Evolutionary conservation across 2,797 vertebrate genomes (phyloP), one percentile per base, ranked within the genome.

Genomic region (Crax fasciolata): DNA sequence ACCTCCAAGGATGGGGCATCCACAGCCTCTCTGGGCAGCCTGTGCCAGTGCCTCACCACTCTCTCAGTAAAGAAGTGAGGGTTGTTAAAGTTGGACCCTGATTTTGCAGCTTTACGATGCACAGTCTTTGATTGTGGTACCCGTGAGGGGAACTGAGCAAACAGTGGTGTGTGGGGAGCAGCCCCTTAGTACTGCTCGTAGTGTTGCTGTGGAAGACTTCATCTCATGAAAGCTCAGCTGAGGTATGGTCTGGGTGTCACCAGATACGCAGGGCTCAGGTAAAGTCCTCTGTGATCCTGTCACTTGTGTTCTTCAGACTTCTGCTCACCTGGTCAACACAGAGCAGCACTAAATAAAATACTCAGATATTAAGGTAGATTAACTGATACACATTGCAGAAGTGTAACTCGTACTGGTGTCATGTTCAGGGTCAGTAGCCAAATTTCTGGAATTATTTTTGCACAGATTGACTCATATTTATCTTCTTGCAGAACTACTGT

Each of bases 371-470:
- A 43, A n/a, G 20, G 51, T 65, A 11, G 0, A 41, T 68, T 74
- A 54, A 84, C 43, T 68, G 58, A 86, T 43, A 28, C 81, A 39
- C 58, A 80, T 78, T 87, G 23, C 46, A 51, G 51, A 72, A 68
- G 12, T 5, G 41, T 54, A 74, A 23, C 52, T 84, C 25, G 76
- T 84, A 8, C 6, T 0, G 35, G 30, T 72, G 72, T n/a, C 65
- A 17, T 46, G 10, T 54, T 54, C 46, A 12, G 30, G 21, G 78
- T 91, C 43, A 57, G 74, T 76, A 84, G 76, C 13, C 79, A 78
- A 5, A 85, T 72, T 87, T 74, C 79, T 87, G 65, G 57, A 71
- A 46, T 46, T 57, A 17, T 6, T 55, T 92, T 75, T 2, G 1
- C 54, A 49, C 0, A 5, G 15, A 7, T 2, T 2, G 46, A 32